A percentile compares a stretch with the other conserved stretches of the same genome.
Evolutionary conservation across 2,888 invertebrate genomes (phyloP).

Genomic region (Nysson spinosus): DNA sequence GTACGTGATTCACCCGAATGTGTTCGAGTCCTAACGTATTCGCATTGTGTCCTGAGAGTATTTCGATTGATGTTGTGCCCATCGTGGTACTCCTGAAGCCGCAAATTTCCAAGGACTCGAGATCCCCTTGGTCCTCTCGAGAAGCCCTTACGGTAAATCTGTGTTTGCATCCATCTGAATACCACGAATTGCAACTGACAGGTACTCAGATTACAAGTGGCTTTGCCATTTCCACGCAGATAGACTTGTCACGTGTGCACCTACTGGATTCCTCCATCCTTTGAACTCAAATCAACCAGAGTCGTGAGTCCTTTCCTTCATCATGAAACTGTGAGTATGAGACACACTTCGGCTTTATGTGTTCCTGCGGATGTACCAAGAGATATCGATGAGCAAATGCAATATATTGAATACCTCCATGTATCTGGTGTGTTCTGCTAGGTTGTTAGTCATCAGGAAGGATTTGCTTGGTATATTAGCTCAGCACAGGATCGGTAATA

Average conservation of each 20-base stretch:
- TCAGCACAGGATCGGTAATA: too few relatives aligned
- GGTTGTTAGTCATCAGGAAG: too few relatives aligned
- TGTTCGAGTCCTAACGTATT: constrained; percentile 2
- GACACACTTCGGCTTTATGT: too few relatives aligned
- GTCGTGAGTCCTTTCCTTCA: too few relatives aligned
- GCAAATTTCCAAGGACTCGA: constrained; percentile 26
- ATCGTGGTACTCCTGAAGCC: constrained; percentile 1
- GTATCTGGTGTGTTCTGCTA: too few relatives aligned
- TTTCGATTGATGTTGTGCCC: constrained; percentile 11
- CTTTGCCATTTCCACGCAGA: constrained; percentile 9
- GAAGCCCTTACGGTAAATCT: not conserved
- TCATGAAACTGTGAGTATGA: too few relatives aligned
- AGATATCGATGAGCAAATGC: too few relatives aligned
- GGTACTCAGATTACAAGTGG: constrained; percentile 26
- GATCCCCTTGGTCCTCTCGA: not conserved
- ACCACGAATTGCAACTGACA: constrained; percentile 21
- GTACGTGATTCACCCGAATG: constrained; percentile 17
- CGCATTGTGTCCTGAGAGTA: not conserved
- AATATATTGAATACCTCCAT: too few relatives aligned
- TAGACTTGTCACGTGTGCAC: constrained; percentile 19
- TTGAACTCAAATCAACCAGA: too few relatives aligned
- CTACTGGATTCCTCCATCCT: not conserved
- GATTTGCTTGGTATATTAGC: too few relatives aligned
- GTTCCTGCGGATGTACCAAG: too few relatives aligned
- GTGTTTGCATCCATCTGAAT: constrained; percentile 6